phyloP scores from a whole-genome alignment of 2,113 vertebrate species.

The Serilophus lunatus region DNA sequence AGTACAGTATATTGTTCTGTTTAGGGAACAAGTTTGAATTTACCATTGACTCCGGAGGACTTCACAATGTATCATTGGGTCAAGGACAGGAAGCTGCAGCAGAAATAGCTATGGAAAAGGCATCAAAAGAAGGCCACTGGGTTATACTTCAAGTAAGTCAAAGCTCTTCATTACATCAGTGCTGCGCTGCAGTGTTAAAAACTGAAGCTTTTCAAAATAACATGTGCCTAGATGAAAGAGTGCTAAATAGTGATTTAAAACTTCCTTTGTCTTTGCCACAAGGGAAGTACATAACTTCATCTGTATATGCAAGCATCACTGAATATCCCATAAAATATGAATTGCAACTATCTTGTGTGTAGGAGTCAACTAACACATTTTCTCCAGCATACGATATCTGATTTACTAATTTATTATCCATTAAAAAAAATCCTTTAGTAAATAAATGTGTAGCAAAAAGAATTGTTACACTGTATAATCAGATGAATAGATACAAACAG shows the following conservation, averaged over 20 bases:
- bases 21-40: constrained; percentile 81
- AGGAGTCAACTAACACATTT: constrained; percentile 67
- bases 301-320: neutral
- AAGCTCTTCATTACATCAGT: constrained; percentile 67
- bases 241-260: constrained; percentile 72
- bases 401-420: constrained; percentile 79
- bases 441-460: constrained; percentile 77
- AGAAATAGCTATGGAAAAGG: constrained; percentile 80
- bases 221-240: constrained; percentile 67
- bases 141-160: constrained; percentile 85
- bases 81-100: constrained; percentile 85
- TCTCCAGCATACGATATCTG: constrained; percentile 68
- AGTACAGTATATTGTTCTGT: constrained; percentile 13
- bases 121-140: constrained; percentile 88
- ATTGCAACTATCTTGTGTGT: constrained; percentile 38
- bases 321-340: constrained; percentile 58
- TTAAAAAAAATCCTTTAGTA: constrained; percentile 71
- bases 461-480: constrained; percentile 77
- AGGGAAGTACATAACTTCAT: constrained; percentile 46
- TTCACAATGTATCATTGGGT: constrained; percentile 79
- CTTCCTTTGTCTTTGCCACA: constrained; percentile 64
- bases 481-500: constrained; percentile 78
- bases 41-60: constrained; percentile 84
- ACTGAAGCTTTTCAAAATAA: constrained; percentile 70
- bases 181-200: constrained; percentile 60